Percentiles rank a stretch among this genome's conserved stretches.
These are phyloP conservation scores for Pedetes capensis DNA, from an alignment of 2,113 vertebrate species.

Conservation along the genomic window DNA sequence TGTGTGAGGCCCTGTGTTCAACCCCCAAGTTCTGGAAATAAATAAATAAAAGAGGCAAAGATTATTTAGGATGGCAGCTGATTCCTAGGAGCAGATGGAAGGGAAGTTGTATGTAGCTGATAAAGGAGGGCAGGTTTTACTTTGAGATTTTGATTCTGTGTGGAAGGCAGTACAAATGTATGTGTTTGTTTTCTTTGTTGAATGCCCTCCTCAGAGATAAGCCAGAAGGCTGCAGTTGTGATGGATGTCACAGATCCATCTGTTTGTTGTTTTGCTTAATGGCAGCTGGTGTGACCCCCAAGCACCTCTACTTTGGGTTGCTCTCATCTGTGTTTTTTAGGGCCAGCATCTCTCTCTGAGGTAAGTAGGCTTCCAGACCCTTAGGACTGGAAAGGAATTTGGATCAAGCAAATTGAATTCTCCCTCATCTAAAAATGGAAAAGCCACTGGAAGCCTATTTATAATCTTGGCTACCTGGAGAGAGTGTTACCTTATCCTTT, in stretches of 20 bases:
- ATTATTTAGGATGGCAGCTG: background rate
- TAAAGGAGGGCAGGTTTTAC: background rate
- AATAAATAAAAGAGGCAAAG: no score
- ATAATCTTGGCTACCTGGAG: slow-evolving; percentile 71
- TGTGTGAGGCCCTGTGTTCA: no score
- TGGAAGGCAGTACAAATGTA: background rate
- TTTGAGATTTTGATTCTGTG: background rate
- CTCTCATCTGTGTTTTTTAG: background rate
- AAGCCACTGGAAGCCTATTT: slow-evolving; percentile 73
- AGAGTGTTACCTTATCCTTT: slow-evolving; percentile 72
- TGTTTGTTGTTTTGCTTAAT: background rate
- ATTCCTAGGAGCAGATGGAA: background rate
- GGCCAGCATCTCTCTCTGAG: background rate
- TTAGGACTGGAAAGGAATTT: background rate
- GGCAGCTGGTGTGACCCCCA: background rate
- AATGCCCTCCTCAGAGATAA: background rate
- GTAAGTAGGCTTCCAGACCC: background rate
- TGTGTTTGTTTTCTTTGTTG: background rate
- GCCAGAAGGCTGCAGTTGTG: background rate
- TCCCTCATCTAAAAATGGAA: background rate
- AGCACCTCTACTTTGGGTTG: background rate
- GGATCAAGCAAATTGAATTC: background rate
- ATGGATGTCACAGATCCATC: no score
- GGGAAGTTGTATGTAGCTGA: background rate
- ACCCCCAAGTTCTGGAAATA: no score